Evolutionary conservation across 2,888 invertebrate genomes (phyloP).

Genomic region (Pteria penguin): DNA sequence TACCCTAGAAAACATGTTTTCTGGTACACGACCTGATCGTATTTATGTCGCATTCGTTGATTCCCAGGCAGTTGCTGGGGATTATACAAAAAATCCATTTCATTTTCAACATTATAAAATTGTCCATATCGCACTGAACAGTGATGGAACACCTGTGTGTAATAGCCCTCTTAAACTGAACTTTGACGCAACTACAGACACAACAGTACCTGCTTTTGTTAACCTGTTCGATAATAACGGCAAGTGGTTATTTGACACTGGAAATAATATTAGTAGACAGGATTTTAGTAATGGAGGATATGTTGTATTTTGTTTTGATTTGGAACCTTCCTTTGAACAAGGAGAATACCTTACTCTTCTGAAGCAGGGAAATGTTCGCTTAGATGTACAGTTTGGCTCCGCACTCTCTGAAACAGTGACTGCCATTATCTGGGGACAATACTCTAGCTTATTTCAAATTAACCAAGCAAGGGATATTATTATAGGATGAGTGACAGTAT

Average conservation of each 20-base stretch:
- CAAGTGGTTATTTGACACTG: constrained; percentile 42
- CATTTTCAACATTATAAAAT: constrained; percentile 44
- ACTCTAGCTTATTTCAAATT: constrained; percentile 4
- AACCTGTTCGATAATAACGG: constrained; percentile 29
- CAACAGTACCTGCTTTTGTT: constrained; percentile 32
- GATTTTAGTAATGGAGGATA: constrained; percentile 12
- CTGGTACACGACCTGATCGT: constrained; percentile 37
- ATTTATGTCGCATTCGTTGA: constrained; percentile 37
- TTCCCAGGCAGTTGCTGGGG: constrained; percentile 39
- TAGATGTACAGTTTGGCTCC: constrained; percentile 23
- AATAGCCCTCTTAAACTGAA: constrained; percentile 40
- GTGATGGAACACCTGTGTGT: constrained; percentile 42
- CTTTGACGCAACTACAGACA: constrained; percentile 18
- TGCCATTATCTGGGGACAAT: constrained; percentile 17
- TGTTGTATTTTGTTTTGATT: constrained; percentile 22
- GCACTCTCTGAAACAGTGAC: constrained; percentile 10
- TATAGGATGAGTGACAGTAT: not conserved
- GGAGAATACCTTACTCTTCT: constrained; percentile 15
- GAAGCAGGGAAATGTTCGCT: constrained; percentile 32
- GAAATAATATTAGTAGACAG: constrained; percentile 19
- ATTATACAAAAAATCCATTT: constrained; percentile 42
- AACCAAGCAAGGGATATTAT: constrained; percentile 18
- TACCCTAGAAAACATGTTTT: constrained; percentile 44
- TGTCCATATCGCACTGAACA: constrained; percentile 34
- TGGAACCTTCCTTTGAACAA: constrained; percentile 22